These are phyloP conservation scores for Setipinna tenuifilis DNA, from an alignment of 2,797 vertebrate species.

Conservation along the genomic window DNA sequence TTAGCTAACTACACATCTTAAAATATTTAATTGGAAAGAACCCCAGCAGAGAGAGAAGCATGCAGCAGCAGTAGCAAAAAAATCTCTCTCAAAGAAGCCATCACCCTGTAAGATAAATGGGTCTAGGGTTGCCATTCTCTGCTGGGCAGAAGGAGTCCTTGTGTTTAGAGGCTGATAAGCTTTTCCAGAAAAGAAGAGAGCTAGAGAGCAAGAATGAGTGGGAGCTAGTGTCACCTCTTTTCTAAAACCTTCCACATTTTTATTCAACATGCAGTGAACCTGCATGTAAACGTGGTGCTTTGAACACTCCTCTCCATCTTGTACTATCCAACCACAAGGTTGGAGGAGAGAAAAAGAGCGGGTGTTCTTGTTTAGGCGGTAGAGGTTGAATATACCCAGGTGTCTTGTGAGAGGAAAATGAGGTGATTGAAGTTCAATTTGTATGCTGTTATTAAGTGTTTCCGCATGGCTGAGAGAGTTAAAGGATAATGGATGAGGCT, in stretches of 20 bases:
- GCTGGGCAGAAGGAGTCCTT: constrained; percentile 74
- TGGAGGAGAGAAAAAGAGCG: constrained; percentile 59
- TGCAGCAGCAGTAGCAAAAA: not conserved
- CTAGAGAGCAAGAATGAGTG: constrained; percentile 14
- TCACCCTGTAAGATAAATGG: constrained; percentile 84
- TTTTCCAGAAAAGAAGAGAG: constrained; percentile 54
- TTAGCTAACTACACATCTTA: constrained; percentile 48
- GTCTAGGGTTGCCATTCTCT: constrained; percentile 76
- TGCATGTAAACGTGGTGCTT: not conserved
- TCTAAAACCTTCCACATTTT: not conserved
- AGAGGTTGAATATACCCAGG: constrained; percentile 79
- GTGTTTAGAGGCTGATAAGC: constrained; percentile 88
- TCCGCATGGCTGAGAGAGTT: constrained; percentile 94
- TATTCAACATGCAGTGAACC: not conserved
- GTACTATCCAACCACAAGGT: not conserved
- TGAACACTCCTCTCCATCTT: not conserved
- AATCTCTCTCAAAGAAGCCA: constrained; percentile 38
- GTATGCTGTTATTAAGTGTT: constrained; percentile 99
- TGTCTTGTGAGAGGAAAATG: constrained; percentile 86
- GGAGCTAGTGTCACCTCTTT: not conserved
- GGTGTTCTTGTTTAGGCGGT: constrained; percentile 34
- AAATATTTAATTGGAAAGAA: constrained; percentile 71
- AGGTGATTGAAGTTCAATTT: constrained; percentile 99
- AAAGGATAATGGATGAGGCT: constrained; percentile 99
- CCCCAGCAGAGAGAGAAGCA: constrained; percentile 32